Percentiles rank a stretch among this genome's conserved stretches.
Conservation (phyloP, 2,888 invertebrate genomes). For the Abrostola tripartita region DNA sequence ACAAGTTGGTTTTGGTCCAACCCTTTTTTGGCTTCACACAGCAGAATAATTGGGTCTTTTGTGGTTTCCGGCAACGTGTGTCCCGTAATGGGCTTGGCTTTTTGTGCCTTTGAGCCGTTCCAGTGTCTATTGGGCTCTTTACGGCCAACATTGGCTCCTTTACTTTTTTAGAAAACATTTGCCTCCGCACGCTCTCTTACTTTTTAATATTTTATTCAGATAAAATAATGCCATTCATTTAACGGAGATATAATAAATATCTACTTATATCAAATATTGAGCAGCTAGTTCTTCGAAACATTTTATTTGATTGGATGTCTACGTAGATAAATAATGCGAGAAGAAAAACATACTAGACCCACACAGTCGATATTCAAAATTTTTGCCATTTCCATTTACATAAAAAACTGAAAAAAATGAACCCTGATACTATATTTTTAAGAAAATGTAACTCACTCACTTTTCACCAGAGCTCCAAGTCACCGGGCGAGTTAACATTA, state of each 20-base stretch:
- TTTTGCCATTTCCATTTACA: too few relatives aligned
- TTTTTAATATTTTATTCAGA: constrained; percentile 40
- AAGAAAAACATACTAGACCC: too few relatives aligned
- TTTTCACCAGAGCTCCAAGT: too few relatives aligned
- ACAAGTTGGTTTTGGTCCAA: constrained; percentile 74
- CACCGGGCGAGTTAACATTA: too few relatives aligned
- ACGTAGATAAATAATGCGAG: too few relatives aligned
- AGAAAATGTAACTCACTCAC: too few relatives aligned
- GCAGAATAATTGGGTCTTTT: constrained; percentile 83
- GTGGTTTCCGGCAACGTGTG: constrained; percentile 79
- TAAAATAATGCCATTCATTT: constrained; percentile 39
- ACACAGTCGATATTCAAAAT: too few relatives aligned
- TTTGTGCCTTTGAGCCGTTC: constrained; percentile 75
- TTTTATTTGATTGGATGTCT: constrained; percentile 2
- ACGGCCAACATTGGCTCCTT: constrained; percentile 61
- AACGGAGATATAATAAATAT: constrained; percentile 20
- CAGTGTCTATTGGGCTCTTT: constrained; percentile 70
- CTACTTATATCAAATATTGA: constrained; percentile 31
- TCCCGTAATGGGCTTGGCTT: constrained; percentile 76
- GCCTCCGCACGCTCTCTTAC: constrained; percentile 46
- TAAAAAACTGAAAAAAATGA: too few relatives aligned
- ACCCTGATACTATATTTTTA: too few relatives aligned
- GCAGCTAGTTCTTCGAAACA: constrained; percentile 35
- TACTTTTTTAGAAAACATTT: constrained; percentile 64
- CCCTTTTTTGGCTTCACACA: constrained; percentile 81